Conservation (phyloP, 2,888 invertebrate species). For the Eutolmus rufibarbis region DNA sequence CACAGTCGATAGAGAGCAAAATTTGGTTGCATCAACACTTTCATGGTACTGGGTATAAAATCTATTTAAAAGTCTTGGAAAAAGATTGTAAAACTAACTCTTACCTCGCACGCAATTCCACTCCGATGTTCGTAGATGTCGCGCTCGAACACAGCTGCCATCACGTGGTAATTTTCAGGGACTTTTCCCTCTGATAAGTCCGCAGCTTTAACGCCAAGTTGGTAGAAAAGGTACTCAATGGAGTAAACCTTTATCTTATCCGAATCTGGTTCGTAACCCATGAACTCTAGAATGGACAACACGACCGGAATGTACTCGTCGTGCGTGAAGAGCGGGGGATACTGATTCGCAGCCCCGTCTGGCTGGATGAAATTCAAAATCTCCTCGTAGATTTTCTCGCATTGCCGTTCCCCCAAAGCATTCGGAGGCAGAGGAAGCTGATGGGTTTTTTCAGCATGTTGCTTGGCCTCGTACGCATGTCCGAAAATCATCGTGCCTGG, state of each 20-base stretch:
- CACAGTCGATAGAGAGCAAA: slow-evolving; percentile 63
- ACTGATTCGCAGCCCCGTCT: slow-evolving; percentile 46
- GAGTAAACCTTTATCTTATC: slow-evolving; percentile 53
- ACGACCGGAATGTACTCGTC: slow-evolving; percentile 55
- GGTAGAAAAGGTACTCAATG: slow-evolving; percentile 56
- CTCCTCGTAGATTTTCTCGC: slow-evolving; percentile 57
- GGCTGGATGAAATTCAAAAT: slow-evolving; percentile 60
- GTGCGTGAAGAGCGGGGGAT: slow-evolving; percentile 63
- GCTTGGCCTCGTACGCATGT: slow-evolving; percentile 61
- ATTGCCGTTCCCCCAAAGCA: slow-evolving; percentile 50
- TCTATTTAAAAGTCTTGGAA: not conserved
- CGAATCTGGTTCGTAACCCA: slow-evolving; percentile 52
- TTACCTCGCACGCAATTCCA: slow-evolving; percentile 58
- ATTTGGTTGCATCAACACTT: slow-evolving; percentile 55
- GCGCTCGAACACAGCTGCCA: slow-evolving; percentile 54
- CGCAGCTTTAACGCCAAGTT: slow-evolving; percentile 55
- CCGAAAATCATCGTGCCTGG: slow-evolving; percentile 60
- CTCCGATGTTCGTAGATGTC: slow-evolving; percentile 57
- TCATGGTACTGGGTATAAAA: slow-evolving; percentile 60
- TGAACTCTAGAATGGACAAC: slow-evolving; percentile 55
- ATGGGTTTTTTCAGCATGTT: slow-evolving; percentile 63
- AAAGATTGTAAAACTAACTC: not conserved
- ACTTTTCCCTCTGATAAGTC: slow-evolving; percentile 52
- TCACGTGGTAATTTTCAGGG: slow-evolving; percentile 51
- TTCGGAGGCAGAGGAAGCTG: slow-evolving; percentile 62